phyloP scores from a whole-genome alignment of 2,888 invertebrate species.

The Drosophila rubida region DNA sequence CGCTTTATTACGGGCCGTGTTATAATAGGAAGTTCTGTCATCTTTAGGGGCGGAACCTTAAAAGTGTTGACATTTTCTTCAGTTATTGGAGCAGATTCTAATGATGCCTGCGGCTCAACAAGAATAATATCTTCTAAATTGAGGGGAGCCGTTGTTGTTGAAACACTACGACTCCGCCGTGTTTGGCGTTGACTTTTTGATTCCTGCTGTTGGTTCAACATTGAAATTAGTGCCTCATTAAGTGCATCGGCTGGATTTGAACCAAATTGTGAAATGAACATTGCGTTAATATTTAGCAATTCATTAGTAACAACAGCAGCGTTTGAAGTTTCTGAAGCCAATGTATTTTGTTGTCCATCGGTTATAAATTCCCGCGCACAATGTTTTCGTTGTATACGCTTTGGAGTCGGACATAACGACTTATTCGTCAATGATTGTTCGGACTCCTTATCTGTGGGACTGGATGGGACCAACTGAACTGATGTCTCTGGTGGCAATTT shows the following conservation, averaged over 20 bases:
- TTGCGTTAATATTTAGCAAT: constrained; percentile 58
- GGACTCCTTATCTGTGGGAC: constrained; percentile 67
- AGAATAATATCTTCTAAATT: constrained; percentile 82
- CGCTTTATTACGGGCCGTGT: constrained; percentile 79
- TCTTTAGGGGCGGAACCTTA: constrained; percentile 35
- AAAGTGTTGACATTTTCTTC: constrained; percentile 16
- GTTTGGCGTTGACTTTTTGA: constrained; percentile 59
- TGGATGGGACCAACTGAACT: constrained; percentile 83
- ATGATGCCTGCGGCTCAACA: constrained; percentile 68
- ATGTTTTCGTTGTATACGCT: constrained; percentile 35
- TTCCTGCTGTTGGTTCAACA: constrained; percentile 76
- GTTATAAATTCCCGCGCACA: constrained; percentile 26
- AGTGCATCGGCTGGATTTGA: constrained; percentile 61
- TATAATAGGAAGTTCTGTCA: constrained; percentile 44
- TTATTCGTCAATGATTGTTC: constrained; percentile 17
- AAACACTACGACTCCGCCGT: constrained; percentile 59
- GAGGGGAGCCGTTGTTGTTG: constrained; percentile 50
- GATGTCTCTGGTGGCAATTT: constrained; percentile 84
- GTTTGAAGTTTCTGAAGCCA: constrained; percentile 36
- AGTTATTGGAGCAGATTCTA: constrained; percentile 17
- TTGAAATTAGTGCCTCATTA: constrained; percentile 77
- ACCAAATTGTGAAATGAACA: constrained; percentile 61
- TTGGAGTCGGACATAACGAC: constrained; percentile 16
- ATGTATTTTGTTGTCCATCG: constrained; percentile 8
- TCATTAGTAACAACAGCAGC: constrained; percentile 62